Conservation (phyloP, 2,797 vertebrate species). For the Ctenopoma multispine region DNA sequence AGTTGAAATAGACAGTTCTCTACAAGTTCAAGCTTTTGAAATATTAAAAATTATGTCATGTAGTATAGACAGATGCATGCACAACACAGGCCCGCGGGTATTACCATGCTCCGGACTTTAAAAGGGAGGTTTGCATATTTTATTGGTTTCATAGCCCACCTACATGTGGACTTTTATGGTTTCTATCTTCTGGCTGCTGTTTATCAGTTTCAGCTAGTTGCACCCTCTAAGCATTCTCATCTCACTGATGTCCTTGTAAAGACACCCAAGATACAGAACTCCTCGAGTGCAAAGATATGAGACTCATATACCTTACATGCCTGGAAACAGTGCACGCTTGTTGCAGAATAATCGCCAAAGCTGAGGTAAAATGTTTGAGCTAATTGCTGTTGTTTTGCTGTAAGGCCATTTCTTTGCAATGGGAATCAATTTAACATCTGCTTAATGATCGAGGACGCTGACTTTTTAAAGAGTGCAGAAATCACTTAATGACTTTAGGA, state of each 20-base stretch:
- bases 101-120: not conserved
- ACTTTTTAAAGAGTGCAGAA: conserved; percentile 29
- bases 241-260: conserved; percentile 18
- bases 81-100: not conserved
- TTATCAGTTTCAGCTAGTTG: conserved; percentile 31
- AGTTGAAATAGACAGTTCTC: conserved; percentile 46
- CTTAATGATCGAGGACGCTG: conserved; percentile 54
- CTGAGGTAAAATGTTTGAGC: conserved; percentile 39
- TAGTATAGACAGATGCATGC: conserved; percentile 11
- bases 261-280: conserved; percentile 2
- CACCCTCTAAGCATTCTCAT: not conserved
- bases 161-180: conserved; percentile 7
- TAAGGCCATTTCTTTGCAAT: conserved; percentile 47
- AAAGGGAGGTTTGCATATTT: conserved; percentile 14
- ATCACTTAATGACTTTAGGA: conserved; percentile 33
- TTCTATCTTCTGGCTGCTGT: not conserved
- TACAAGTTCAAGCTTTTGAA: conserved; percentile 28
- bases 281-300: conserved; percentile 17
- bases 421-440: conserved; percentile 57
- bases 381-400: conserved; percentile 54
- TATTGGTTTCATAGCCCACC: conserved; percentile 21
- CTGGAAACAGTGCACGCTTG: conserved; percentile 19
- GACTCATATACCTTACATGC: conserved; percentile 10
- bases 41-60: conserved; percentile 22
- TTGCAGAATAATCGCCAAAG: conserved; percentile 52